These are phyloP conservation scores for Falco concolor DNA, from an alignment of 2,797 vertebrate genomes.

Conservation along the genomic window DNA sequence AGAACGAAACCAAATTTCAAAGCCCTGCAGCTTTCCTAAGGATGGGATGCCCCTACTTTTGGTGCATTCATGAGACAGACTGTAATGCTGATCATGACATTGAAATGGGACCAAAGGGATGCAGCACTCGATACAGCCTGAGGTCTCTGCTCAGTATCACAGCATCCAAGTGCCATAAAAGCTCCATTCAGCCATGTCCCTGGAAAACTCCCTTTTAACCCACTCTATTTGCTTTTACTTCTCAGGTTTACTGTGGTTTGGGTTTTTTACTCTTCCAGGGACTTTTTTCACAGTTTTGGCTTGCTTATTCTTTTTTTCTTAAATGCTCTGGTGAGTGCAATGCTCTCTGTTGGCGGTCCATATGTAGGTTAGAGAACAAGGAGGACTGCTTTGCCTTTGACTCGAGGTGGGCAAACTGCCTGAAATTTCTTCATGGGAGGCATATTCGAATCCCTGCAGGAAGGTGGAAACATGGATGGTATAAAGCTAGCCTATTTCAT, in stretches of 20 bases:
- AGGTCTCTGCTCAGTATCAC: not conserved
- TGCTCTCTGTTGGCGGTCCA: not conserved
- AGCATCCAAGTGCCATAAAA: not conserved
- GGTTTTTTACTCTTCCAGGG: not conserved
- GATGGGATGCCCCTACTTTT: not conserved
- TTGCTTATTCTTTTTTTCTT: not conserved
- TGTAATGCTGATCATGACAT: not conserved
- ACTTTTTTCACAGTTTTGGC: not conserved
- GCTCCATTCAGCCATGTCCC: not conserved
- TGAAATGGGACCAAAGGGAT: not conserved
- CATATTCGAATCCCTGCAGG: not conserved
- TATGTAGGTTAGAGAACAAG: not conserved
- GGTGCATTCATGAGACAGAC: not conserved
- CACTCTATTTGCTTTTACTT: not conserved
- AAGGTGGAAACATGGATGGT: not conserved
- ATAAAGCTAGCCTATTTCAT: slow-evolving; percentile 6
- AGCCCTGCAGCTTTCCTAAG: not conserved
- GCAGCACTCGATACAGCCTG: accelerated
- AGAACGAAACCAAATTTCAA: not conserved
- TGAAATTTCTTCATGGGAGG: not conserved
- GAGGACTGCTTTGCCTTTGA: not conserved
- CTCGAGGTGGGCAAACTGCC: not conserved
- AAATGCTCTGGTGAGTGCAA: not conserved
- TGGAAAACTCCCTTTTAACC: not conserved
- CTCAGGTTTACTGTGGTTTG: not conserved